Conservation (phyloP, 2,888 invertebrate genomes). For the Ecdyonurus torrentis region DNA sequence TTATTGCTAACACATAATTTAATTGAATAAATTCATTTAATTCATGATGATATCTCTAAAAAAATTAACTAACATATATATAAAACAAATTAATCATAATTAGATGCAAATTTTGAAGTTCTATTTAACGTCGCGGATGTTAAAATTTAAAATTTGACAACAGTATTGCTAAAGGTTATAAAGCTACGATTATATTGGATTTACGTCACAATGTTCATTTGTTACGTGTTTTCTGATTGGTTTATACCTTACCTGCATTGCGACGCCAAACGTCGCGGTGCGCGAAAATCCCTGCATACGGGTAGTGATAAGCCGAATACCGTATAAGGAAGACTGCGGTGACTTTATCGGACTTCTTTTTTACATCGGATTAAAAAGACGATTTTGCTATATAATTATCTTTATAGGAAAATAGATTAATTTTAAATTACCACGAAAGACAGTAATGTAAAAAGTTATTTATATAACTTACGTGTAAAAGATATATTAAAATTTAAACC, state of each 20-base stretch:
- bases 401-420: too few species aligned
- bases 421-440: too few species aligned
- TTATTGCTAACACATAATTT: too few species aligned
- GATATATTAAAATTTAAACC: too few species aligned
- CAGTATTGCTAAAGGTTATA: neutral
- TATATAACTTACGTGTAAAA: too few species aligned
- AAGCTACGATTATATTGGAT: neutral
- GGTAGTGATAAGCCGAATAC: neutral
- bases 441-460: too few species aligned
- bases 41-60: too few species aligned
- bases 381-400: too few species aligned
- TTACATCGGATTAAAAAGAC: too few species aligned
- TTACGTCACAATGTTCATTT: neutral
- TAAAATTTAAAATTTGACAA: neutral
- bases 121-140: neutral
- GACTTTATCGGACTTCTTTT: neutral
- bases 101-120: neutral
- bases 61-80: too few species aligned
- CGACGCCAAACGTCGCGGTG: neutral
- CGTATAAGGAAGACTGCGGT: neutral
- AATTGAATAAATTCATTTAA: too few species aligned
- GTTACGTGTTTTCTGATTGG: neutral
- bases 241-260: neutral
- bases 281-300: neutral
- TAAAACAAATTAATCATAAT: too few species aligned